phyloP scores from a whole-genome alignment of 2,797 vertebrate genomes.

The Chanos chanos region DNA sequence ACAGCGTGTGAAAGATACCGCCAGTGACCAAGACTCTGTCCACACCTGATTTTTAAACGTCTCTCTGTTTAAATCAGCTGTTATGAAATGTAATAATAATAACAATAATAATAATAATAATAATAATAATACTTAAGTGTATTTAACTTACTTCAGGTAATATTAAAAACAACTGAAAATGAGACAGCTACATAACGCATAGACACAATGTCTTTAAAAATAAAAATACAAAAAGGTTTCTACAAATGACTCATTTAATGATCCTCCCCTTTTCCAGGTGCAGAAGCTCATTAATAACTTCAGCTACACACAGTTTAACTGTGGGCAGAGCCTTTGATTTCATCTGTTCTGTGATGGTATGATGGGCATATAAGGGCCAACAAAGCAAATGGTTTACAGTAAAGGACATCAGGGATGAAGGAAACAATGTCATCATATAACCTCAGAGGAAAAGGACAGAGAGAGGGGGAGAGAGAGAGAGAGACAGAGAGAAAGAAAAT shows the following conservation, averaged over 20 bases:
- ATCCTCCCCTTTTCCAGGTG: too few species aligned
- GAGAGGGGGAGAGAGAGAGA: constrained; percentile 29
- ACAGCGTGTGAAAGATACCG: constrained; percentile 36
- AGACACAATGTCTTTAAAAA: too few species aligned
- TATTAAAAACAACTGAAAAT: too few species aligned
- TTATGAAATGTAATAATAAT: neutral
- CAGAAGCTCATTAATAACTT: too few species aligned
- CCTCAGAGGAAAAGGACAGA: too few species aligned
- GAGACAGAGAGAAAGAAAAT: constrained; percentile 9
- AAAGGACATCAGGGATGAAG: constrained; percentile 51
- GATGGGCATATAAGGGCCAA: constrained; percentile 36
- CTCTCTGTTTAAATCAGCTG: neutral
- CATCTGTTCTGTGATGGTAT: neutral
- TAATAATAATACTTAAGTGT: too few species aligned
- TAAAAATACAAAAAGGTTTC: too few species aligned
- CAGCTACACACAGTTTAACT: neutral
- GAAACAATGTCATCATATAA: too few species aligned
- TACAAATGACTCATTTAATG: too few species aligned
- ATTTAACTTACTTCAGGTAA: too few species aligned
- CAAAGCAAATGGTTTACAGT: constrained; percentile 58
- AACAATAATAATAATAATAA: neutral
- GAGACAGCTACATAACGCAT: too few species aligned
- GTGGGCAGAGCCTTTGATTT: neutral
- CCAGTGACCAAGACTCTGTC: constrained; percentile 38
- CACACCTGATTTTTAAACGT: neutral